These are phyloP conservation scores for Otolemur garnettii DNA, from an alignment of 2,113 vertebrate species.

Conservation along the genomic window DNA sequence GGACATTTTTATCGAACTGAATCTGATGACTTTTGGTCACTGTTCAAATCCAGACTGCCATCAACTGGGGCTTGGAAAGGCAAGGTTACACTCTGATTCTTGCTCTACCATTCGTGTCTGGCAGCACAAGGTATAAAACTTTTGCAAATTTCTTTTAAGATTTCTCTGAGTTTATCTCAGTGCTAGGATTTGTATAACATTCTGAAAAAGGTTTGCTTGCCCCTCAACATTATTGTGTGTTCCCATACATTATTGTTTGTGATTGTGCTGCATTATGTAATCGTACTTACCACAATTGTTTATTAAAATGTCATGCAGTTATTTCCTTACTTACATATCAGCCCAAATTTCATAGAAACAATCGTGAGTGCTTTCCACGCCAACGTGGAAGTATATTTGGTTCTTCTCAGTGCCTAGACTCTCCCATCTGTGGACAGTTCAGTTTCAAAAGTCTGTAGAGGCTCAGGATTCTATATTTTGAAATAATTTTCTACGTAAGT, in stretches of 20 bases:
- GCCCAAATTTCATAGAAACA: background rate
- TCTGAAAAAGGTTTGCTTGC: background rate
- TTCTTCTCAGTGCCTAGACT: background rate
- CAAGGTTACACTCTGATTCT: background rate
- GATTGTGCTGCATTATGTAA: background rate
- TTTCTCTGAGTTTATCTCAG: background rate
- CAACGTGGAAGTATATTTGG: constrained; percentile 6
- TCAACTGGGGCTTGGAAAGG: background rate
- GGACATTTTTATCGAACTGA: background rate
- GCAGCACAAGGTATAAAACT: background rate
- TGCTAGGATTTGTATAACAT: background rate
- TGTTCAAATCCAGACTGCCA: background rate
- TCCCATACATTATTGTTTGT: background rate
- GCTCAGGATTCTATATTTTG: background rate
- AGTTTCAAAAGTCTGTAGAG: background rate
- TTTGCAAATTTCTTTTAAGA: background rate
- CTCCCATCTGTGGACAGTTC: background rate
- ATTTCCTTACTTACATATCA: background rate
- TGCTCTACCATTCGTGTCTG: background rate
- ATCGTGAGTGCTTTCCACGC: background rate
- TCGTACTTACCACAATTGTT: background rate
- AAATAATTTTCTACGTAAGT: background rate
- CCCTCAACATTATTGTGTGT: background rate
- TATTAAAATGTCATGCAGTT: background rate
- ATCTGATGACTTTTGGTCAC: background rate